Evolutionary conservation across 1,140 invertebrate genomes (phyloP).

Genomic region (Homalodisca vitripennis): DNA sequence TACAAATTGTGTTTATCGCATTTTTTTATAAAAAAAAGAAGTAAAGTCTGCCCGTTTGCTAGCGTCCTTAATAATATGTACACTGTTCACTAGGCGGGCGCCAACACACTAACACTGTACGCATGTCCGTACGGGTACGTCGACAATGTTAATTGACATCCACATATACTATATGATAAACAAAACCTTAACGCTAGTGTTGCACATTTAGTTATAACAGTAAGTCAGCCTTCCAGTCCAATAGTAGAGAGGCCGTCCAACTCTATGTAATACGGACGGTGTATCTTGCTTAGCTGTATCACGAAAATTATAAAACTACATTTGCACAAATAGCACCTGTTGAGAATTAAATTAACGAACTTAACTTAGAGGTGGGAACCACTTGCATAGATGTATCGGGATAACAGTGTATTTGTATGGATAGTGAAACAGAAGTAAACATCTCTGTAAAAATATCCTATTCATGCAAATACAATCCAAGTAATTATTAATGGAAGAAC

Average conservation of each 20-base stretch:
- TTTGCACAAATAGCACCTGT: constrained; percentile 23
- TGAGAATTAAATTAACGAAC: background rate
- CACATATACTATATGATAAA: constrained; percentile 16
- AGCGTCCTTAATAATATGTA: background rate
- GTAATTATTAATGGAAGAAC: too few species aligned
- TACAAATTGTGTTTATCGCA: constrained; percentile 30
- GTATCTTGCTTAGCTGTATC: background rate
- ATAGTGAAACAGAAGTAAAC: too few species aligned
- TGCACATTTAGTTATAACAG: constrained; percentile 26
- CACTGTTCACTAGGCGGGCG: background rate
- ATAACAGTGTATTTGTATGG: too few species aligned
- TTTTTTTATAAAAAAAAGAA: constrained; percentile 27
- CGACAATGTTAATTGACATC: constrained; percentile 25
- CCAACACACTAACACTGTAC: background rate
- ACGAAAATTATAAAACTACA: constrained; percentile 9
- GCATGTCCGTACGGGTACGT: background rate
- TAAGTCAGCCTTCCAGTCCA: constrained; percentile 20
- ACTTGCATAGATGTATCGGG: constrained; percentile 4
- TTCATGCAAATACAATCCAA: too few species aligned
- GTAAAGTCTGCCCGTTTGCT: background rate
- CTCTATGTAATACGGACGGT: background rate
- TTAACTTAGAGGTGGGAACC: constrained; percentile 1
- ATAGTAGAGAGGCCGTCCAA: background rate
- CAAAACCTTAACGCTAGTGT: constrained; percentile 23
- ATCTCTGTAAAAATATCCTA: too few species aligned